phyloP scores from a whole-genome alignment of 2,797 vertebrate species.

The Lepidocolaptes lacrymiger region DNA sequence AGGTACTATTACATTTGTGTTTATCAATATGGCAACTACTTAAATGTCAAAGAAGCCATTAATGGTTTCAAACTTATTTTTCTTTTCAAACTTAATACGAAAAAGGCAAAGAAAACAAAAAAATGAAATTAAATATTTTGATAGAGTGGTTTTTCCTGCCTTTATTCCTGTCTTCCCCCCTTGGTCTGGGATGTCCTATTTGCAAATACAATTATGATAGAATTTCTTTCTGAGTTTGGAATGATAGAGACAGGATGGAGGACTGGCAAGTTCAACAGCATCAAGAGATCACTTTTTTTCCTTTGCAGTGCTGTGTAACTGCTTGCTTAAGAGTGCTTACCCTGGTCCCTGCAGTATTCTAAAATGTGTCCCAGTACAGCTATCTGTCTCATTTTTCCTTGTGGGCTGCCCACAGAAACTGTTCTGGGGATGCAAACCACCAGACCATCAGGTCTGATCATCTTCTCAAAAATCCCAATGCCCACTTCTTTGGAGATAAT shows the following conservation, averaged over 20 bases:
- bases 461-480: not conserved
- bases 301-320: not conserved
- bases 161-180: not conserved
- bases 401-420: not conserved
- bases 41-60: not conserved
- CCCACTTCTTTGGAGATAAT: not conserved
- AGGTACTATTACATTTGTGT: not conserved
- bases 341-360: fast-evolving
- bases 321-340: not conserved
- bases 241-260: not conserved
- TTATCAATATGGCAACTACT: not conserved
- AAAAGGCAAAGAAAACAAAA: not conserved
- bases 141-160: not conserved
- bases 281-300: not conserved
- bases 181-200: not conserved
- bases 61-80: not conserved
- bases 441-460: not conserved
- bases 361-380: not conserved
- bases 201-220: not conserved
- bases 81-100: not conserved
- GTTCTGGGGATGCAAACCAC: not conserved
- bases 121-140: not conserved
- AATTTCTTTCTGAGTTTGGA: not conserved
- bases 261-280: not conserved
- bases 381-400: not conserved